A percentile compares a stretch with the other conserved stretches of the same genome.
These are phyloP conservation scores for Physocephala rufipes DNA, from an alignment of 2,888 invertebrate genomes.

Conservation along the genomic window DNA sequence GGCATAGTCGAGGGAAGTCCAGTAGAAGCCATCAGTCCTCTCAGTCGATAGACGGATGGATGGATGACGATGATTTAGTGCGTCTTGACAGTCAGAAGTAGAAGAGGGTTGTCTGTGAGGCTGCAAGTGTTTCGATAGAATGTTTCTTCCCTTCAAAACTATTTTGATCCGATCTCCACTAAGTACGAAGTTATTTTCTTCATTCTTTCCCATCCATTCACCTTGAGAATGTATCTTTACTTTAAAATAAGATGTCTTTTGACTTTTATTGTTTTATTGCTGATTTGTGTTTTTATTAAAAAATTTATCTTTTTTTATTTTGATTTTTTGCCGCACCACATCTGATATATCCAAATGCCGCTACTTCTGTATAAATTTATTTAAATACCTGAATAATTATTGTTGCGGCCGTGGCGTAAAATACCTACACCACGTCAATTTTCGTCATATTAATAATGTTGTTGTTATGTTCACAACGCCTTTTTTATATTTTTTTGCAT, in stretches of 20 bases:
- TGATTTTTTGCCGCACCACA: background rate
- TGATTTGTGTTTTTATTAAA: background rate
- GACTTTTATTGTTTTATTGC: background rate
- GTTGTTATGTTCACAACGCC: no score
- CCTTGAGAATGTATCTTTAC: conserved; percentile 10
- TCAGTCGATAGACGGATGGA: background rate
- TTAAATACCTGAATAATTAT: conserved; percentile 13
- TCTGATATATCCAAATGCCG: background rate
- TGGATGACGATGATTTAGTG: background rate
- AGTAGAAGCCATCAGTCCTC: background rate
- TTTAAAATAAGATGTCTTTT: conserved; percentile 8
- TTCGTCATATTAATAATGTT: no score
- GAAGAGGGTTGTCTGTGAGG: no score
- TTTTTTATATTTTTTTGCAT: no score
- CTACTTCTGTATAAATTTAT: conserved; percentile 19
- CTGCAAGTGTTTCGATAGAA: no score
- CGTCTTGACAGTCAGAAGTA: background rate
- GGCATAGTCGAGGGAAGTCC: conserved; percentile 21
- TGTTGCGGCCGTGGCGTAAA: no score
- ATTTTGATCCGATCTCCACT: no score
- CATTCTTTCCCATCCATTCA: background rate
- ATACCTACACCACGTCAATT: no score
- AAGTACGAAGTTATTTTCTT: no score
- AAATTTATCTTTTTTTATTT: background rate
- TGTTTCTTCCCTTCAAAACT: background rate